Conservation (phyloP, 2,888 invertebrate genomes). For the Marasmarcha lunaedactyla region DNA sequence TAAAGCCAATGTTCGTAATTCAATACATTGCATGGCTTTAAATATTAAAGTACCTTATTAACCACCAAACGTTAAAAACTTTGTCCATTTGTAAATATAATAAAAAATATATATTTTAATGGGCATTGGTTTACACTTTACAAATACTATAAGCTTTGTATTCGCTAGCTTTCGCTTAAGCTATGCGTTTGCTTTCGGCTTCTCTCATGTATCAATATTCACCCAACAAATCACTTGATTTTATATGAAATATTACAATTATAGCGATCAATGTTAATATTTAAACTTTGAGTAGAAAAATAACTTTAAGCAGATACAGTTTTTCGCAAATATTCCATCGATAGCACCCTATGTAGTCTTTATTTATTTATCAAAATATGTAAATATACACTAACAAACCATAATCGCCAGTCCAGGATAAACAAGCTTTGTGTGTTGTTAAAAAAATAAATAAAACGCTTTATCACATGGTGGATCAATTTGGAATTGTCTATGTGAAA, state of each 20-base stretch:
- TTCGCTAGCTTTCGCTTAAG: slow-evolving; percentile 42
- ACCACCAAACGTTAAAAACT: too few relatives aligned
- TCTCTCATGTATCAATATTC: slow-evolving; percentile 47
- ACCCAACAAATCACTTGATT: slow-evolving; percentile 15
- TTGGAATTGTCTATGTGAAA: slow-evolving; percentile 58
- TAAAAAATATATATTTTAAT: too few relatives aligned
- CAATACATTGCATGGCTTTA: too few relatives aligned
- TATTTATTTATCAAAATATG: slow-evolving; percentile 21
- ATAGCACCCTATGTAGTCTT: slow-evolving; percentile 20
- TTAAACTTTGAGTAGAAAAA: too few relatives aligned
- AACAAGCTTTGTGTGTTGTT: slow-evolving; percentile 57
- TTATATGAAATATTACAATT: too few relatives aligned
- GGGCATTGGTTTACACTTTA: too few relatives aligned
- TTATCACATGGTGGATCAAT: slow-evolving; percentile 55
- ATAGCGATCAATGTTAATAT: too few relatives aligned
- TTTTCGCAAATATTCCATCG: too few relatives aligned
- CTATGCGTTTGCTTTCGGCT: slow-evolving; percentile 56
- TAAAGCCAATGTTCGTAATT: too few relatives aligned
- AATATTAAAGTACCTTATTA: too few relatives aligned
- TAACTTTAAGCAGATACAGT: too few relatives aligned
- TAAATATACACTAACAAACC: slow-evolving; percentile 68
- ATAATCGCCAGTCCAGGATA: slow-evolving; percentile 26
- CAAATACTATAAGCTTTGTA: slow-evolving; percentile 24
- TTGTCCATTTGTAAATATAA: too few relatives aligned
- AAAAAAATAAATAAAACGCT: slow-evolving; percentile 27